These are phyloP conservation scores for Lasioglossum pauxillum DNA, from an alignment of 2,888 invertebrate species.

Conservation along the genomic window DNA sequence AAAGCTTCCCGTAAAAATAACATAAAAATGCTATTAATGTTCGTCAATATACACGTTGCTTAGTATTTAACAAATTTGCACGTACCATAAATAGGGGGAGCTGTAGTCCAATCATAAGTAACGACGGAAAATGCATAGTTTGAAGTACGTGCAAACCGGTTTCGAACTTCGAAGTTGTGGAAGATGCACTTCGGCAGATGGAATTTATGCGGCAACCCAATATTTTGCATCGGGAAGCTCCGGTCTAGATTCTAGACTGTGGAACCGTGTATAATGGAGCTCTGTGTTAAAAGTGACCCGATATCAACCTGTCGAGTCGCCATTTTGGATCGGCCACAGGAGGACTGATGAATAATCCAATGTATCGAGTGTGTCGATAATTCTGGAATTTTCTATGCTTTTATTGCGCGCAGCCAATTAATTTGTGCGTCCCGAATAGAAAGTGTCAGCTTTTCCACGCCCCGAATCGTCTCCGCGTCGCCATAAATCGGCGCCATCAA, in stretches of 20 bases:
- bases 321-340: background rate
- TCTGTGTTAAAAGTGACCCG: background rate
- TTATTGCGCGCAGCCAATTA: background rate
- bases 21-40: background rate
- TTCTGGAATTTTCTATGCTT: background rate
- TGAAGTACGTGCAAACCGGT: background rate
- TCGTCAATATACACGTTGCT: background rate
- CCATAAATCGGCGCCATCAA: background rate
- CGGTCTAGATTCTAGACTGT: background rate
- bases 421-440: background rate
- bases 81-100: background rate
- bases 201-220: constrained; percentile 4
- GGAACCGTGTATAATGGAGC: background rate
- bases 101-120: background rate
- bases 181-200: background rate
- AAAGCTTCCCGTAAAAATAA: background rate
- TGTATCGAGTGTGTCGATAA: background rate
- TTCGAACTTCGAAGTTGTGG: background rate
- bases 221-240: background rate
- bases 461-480: background rate
- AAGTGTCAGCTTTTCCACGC: background rate
- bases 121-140: constrained; percentile 9
- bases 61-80: background rate
- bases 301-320: background rate
- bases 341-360: background rate